Evolutionary conservation across 2,797 vertebrate genomes (phyloP).

Genomic region (Spondyliosoma cantharus): DNA sequence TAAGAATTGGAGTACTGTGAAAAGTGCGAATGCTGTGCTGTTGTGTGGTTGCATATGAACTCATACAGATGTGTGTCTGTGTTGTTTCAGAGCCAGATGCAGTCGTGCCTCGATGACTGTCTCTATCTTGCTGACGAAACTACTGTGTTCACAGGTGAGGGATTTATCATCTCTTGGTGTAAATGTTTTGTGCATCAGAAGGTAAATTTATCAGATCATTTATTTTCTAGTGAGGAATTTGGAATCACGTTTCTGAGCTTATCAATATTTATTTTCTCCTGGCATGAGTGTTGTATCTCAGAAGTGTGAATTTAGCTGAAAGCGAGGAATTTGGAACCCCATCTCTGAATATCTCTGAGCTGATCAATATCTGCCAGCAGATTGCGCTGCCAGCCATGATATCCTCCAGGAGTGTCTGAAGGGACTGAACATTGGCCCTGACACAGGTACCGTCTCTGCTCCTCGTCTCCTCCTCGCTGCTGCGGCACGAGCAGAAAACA

Average conservation of each 20-base stretch:
- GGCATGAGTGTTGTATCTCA: neutral
- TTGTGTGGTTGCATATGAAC: slow-evolving; percentile 5
- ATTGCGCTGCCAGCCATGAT: slow-evolving; percentile 42
- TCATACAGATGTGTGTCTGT: slow-evolving; percentile 31
- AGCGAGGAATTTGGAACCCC: neutral
- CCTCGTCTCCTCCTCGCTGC: slow-evolving; percentile 32
- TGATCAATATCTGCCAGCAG: slow-evolving; percentile 36
- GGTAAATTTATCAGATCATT: neutral
- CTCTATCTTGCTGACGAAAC: slow-evolving; percentile 28
- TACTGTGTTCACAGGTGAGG: slow-evolving; percentile 45
- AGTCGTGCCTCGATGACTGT: neutral
- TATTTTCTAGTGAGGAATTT: neutral
- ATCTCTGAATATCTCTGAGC: neutral
- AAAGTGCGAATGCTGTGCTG: neutral
- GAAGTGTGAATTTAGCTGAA: neutral
- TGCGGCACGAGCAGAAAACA: slow-evolving; percentile 48
- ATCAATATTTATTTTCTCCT: neutral
- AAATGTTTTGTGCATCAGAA: neutral
- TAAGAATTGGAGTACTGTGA: slow-evolving; percentile 46
- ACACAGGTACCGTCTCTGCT: slow-evolving; percentile 63
- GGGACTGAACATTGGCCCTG: slow-evolving; percentile 72
- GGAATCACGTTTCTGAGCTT: neutral
- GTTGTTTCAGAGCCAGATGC: slow-evolving; percentile 50
- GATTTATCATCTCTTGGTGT: neutral
- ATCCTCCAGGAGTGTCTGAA: slow-evolving; percentile 74